phyloP scores from a whole-genome alignment of 2,113 vertebrate species.

The Leiothrix lutea region DNA sequence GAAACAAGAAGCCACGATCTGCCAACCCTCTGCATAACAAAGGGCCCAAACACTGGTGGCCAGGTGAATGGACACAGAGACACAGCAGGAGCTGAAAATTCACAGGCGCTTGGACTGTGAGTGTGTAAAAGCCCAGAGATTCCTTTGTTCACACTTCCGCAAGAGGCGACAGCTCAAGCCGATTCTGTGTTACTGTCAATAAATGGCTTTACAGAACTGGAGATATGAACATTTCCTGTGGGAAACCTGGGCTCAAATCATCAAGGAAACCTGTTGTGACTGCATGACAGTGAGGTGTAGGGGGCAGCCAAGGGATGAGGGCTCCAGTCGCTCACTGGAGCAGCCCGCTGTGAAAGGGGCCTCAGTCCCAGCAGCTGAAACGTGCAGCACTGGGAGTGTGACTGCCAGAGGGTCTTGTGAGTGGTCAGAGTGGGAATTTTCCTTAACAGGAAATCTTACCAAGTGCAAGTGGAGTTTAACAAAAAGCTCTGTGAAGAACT shows the following conservation, averaged over 20 bases:
- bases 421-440: neutral
- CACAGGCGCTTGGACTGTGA: neutral
- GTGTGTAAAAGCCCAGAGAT: neutral
- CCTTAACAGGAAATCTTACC: fast-evolving
- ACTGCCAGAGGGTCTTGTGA: neutral
- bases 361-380: neutral
- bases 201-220: neutral
- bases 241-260: neutral
- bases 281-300: too few relatives aligned
- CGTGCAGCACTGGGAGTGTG: neutral
- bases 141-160: neutral
- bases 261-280: neutral
- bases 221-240: neutral
- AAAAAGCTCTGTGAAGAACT: neutral
- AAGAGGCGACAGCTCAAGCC: fast-evolving
- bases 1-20: neutral
- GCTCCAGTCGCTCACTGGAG: fast-evolving
- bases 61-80: neutral
- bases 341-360: fast-evolving
- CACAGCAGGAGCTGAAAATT: neutral
- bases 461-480: neutral
- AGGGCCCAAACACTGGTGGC: neutral
- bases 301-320: neutral
- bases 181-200: neutral
- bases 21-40: neutral